phyloP scores from a whole-genome alignment of 2,888 invertebrate genomes.

The Polietes domitor region DNA sequence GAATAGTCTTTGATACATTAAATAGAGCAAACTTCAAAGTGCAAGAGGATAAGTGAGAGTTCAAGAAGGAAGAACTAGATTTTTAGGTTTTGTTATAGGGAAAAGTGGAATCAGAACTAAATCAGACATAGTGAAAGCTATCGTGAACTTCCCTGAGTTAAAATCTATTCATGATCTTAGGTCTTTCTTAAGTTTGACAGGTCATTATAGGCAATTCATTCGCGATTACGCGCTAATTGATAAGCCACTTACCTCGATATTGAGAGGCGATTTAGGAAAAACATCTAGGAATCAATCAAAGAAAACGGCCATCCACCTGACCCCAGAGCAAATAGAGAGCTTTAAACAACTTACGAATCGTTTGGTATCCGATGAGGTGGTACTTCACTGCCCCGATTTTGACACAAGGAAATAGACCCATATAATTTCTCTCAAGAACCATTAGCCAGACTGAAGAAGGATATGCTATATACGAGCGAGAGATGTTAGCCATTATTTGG shows the following conservation, averaged over 20 bases:
- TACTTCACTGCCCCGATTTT: slow-evolving; percentile 13
- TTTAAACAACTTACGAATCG: slow-evolving; percentile 4
- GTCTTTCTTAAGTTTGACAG: neutral
- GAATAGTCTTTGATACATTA: neutral
- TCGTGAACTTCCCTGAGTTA: neutral
- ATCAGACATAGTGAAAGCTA: slow-evolving; percentile 19
- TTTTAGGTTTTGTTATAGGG: slow-evolving; percentile 6
- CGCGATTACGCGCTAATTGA: neutral
- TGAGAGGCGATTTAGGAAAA: too few relatives aligned
- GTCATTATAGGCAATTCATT: neutral
- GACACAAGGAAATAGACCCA: neutral
- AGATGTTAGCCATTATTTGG: slow-evolving; percentile 29
- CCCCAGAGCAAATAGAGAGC: neutral
- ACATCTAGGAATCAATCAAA: slow-evolving; percentile 1
- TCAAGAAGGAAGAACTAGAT: neutral
- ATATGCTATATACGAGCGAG: slow-evolving; percentile 7
- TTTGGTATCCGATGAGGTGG: slow-evolving; percentile 18
- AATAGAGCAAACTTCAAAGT: neutral
- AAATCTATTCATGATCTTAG: neutral
- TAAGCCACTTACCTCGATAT: too few relatives aligned
- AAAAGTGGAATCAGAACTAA: slow-evolving; percentile 13
- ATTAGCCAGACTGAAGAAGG: neutral
- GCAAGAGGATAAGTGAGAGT: neutral
- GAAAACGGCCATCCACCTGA: neutral
- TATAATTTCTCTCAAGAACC: neutral